Percentiles rank a stretch among this genome's conserved stretches.
Evolutionary conservation across 2,888 invertebrate species (phyloP).

Genomic region (Conomelus anceps): DNA sequence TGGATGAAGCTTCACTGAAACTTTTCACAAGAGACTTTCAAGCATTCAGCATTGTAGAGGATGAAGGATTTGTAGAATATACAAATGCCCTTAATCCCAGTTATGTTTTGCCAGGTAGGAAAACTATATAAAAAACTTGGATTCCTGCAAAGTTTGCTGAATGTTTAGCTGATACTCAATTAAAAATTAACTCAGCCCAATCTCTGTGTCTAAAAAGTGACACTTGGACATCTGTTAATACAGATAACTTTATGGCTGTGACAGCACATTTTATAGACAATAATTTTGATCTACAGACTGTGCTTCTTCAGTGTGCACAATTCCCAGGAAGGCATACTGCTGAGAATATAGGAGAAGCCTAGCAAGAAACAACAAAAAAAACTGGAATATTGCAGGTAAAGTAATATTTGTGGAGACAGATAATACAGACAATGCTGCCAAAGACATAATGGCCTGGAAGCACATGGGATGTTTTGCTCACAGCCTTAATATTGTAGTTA

Average conservation of each 20-base stretch:
- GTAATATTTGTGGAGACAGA: constrained; percentile 31
- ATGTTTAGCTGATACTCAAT: constrained; percentile 24
- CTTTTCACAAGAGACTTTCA: constrained; percentile 38
- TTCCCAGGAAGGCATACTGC: constrained; percentile 32
- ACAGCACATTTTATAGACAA: constrained; percentile 36
- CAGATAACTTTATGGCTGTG: constrained; percentile 36
- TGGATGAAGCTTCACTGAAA: constrained; percentile 33
- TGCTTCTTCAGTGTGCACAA: constrained; percentile 32
- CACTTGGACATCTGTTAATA: constrained; percentile 37
- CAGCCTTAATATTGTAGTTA: constrained; percentile 36
- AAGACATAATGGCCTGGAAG: constrained; percentile 30
- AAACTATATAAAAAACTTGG: constrained; percentile 32
- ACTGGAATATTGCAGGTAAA: constrained; percentile 32
- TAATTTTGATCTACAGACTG: constrained; percentile 27
- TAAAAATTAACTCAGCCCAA: constrained; percentile 10
- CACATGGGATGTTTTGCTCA: constrained; percentile 37
- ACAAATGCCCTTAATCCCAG: constrained; percentile 35
- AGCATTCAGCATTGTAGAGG: constrained; percentile 38
- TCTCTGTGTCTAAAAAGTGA: constrained; percentile 35
- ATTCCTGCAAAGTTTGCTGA: constrained; percentile 32
- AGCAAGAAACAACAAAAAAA: background rate
- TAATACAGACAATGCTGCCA: constrained; percentile 34
- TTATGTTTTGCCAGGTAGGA: constrained; percentile 35
- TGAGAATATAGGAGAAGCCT: constrained; percentile 16
- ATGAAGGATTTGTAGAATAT: constrained; percentile 37